Evolutionary conservation across 2,888 invertebrate species (phyloP), one percentile per base, ranked within the genome.

Genomic region (Cremastinae sp.): DNA sequence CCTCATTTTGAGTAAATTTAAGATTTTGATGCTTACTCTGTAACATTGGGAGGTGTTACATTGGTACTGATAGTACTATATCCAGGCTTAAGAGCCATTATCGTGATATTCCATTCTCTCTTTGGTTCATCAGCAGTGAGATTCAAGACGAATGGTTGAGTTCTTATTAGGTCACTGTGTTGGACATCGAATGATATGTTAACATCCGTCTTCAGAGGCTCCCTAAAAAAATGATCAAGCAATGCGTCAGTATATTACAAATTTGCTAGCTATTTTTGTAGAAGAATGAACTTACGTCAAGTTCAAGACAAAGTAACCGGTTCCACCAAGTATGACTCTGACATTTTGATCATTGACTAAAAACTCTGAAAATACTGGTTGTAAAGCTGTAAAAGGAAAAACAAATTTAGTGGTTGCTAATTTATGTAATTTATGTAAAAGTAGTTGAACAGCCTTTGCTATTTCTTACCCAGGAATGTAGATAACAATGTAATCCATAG

Each of bases 81-180:
- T 49, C 96, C 95, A 0, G 95, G 94, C 20, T 91, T 92, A 39
- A 91, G 90, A 12, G 94, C 95, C 61, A 91, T 90, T 43, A 95
- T 90, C 10, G 91, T 90, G 78, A 92, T 90, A 0, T 89, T 84
- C 79, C 90, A 89, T 78, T 87, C 84, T 0, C 84, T 77, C 66
- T 90, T 88, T 0, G 90, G 90, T 0, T 87, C 83, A 10, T 84
- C 85, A 9, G 76, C 90, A n/a, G 90, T 89, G 72, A 92, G 87
- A 39, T 86, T 87, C 1, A 93, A 86, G 0, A 86, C 87, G 0
- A 88, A 80, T 0, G 94, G 94, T 0, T 90, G 88, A 39, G 93
- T 86, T 80, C 91, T 91, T 2, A 94, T 89, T 78, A 95, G 91
- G 81, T 93, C 93, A 0, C 91, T 88, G 83, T 95, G 94, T 82